Evolutionary conservation across 2,888 invertebrate species (phyloP), one percentile per base, ranked within the genome.

Genomic region (Acleris cristana): DNA sequence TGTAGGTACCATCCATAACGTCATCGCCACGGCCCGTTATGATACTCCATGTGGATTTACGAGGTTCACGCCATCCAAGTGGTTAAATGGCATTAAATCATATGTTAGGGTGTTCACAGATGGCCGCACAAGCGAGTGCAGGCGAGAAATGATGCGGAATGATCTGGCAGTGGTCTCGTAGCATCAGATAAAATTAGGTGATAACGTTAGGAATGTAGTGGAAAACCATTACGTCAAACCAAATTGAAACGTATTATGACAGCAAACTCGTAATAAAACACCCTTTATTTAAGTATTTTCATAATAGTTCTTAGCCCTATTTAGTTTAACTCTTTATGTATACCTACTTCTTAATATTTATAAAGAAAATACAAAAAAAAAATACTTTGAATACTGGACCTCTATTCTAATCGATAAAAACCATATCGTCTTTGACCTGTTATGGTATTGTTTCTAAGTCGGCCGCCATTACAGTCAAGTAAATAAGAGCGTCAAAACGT

Each of bases 81-180:
- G 61, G 61, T 45, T 60, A 55, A 60, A 60, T 40, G 19, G 26
- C 49, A 56, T 51, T 66, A 66, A 66, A 66, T 66, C 61, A 66
- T 55, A 61, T n/a, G 45, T 54, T 30, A 40, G 48, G 64, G 49
- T 55, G 49, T 60, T 66, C 51, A 56, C 66, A 66, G 61, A 66
- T 61, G 61, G 66, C 21, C 45, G 30, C 51, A 19, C 60, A 21
- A 21, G 30, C 45, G 40, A 48, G 26, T 23, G 60, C 60, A 19
- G 48, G 54, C 30, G 55, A n/a, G 49, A 49, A 55, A 5, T 40
- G 59, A 8, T 40, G 59, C 55, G 60, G 60, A 65, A 60, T 26
- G 60, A 60, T 26, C 23, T 26, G n/a, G 5, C 48, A 48, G 14
- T 12, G 14, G 40, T 40, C 40, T 40, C 5, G 48, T 18, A n/a